Evolutionary conservation across 2,113 vertebrate genomes (phyloP), one percentile per base, ranked within the genome.

Genomic region (Mixornis gularis): DNA sequence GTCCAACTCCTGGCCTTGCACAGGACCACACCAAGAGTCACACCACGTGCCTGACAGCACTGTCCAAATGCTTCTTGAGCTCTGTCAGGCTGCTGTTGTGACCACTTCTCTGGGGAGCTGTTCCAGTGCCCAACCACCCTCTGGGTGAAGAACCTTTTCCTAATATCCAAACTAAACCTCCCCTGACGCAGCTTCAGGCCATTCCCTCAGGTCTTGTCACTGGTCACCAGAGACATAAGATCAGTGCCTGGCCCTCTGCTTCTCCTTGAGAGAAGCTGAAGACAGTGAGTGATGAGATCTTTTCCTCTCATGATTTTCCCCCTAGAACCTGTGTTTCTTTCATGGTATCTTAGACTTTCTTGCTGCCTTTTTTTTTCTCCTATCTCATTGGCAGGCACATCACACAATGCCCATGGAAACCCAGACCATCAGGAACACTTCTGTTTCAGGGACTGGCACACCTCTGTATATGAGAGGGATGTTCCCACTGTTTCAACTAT

Each of bases 11-110:
- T 30, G 27, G 11, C 20, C 21, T 25, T 53, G 34, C 34, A 41
- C 46, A 68, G 29, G 2, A 60, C 12, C 5, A 38, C 5, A 7
- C 40, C 38, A 52, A 34, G 20, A 40, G 12, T 32, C n/a, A 26
- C 46, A 46, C 11, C 29, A 1, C 4, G 17, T 34, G 7, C 53
- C n/a, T 22, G 20, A 48, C 7, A 53, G 6, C 8, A 21, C 0
- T 21, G 14, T 18, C 9, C 20, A 15, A 80, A 44, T 0, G 1
- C 8, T n/a, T 51, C 13, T 8, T 21, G n/a, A 60, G 1, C 13
- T 59, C 13, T 46, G 11, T 18, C 53, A 66, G 25, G n/a, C 19
- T 60, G 53, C 6, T 30, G 38, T 60, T 68, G 40, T 34, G 29
- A 53, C 29, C 20, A 14, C 17, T 5, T 0, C 9, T 13, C 12